A percentile compares a stretch with the other conserved stretches of the same genome.
Evolutionary conservation across 2,113 vertebrate species (phyloP).

Genomic region (Triplophysa tibetana): DNA sequence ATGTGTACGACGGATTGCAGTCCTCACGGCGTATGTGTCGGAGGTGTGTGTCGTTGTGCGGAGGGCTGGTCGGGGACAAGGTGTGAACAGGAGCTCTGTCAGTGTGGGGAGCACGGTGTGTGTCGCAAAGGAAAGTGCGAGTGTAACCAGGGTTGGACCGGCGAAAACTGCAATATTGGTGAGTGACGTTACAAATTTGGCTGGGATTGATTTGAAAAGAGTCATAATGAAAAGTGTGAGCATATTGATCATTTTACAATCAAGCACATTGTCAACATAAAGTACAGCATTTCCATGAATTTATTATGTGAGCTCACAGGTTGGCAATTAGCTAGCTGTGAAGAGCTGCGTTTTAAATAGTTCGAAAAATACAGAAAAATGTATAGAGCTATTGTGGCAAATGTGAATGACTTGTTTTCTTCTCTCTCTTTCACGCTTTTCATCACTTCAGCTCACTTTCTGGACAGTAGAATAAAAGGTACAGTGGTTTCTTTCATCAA

Average conservation of each 20-base stretch:
- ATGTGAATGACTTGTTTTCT: constrained; percentile 2
- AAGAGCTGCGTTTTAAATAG: not conserved
- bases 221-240: too few species aligned
- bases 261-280: too few species aligned
- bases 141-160: constrained; percentile 97
- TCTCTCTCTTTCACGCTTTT: constrained; percentile 67
- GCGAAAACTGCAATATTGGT: constrained; percentile 98
- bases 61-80: constrained; percentile 91
- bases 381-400: not conserved
- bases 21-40: constrained; percentile 87
- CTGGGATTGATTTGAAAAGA: too few species aligned
- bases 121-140: constrained; percentile 96
- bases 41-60: constrained; percentile 89
- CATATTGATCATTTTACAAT: too few species aligned
- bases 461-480: constrained; percentile 95
- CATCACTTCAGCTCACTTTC: constrained; percentile 85
- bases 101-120: constrained; percentile 93
- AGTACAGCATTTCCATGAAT: too few species aligned
- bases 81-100: constrained; percentile 91
- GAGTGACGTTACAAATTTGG: constrained; percentile 47
- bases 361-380: not conserved
- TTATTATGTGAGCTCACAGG: not conserved
- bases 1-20: constrained; percentile 89
- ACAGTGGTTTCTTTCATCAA: constrained; percentile 81
- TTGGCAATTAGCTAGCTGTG: not conserved